Evolutionary conservation across 2,113 vertebrate species (phyloP), one percentile per base, ranked within the genome.

Genomic region (Eulemur macaco): DNA sequence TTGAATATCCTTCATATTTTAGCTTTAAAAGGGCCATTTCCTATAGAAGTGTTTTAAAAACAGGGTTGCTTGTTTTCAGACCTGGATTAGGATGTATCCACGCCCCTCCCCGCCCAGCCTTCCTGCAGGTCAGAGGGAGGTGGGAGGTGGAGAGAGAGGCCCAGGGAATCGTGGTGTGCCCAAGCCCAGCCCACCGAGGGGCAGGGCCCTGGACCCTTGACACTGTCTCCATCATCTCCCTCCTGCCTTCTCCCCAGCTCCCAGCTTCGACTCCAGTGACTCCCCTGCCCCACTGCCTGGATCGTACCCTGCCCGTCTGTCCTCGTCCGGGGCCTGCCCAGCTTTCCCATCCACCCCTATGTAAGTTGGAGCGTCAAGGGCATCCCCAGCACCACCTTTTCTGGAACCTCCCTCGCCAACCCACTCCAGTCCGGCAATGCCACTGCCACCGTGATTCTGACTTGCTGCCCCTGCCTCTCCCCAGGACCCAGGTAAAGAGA

Each of bases 1-100:
- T 96, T 56, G 54, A 91, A 29, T 74, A 92, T 45, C 42, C 50
- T 58, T 96, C 80, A 66, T 87, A 69, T 14, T 87, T 97, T 77
- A 71, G 25, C 76, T 87, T 81, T 20, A 71, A 45, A 69, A 90
- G 9, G 81, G 17, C 17, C 10, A 0, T 47, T n/a, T 82, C 69
- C 47, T 42, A 50, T 6, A 1, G 9, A 42, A 34, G 37, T 58
- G 39, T 82, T 93, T 80, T 85, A 12, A 76, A 93, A 88, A 64
- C 82, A 86, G 8, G 20, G 23, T 5, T 6, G 78, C 66, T 69
- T 91, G 89, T 76, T 94, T 87, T 34, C 25, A 29, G 45, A 85
- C 3, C 54, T 69, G 47, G 18, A 31, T 17, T 25, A 63, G 47
- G 10, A 2, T 31, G 5, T 1, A 4, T 18, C 52, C 17, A 18